Evolutionary conservation across 2,113 vertebrate genomes (phyloP).

Genomic region (Pleuronectes platessa): DNA sequence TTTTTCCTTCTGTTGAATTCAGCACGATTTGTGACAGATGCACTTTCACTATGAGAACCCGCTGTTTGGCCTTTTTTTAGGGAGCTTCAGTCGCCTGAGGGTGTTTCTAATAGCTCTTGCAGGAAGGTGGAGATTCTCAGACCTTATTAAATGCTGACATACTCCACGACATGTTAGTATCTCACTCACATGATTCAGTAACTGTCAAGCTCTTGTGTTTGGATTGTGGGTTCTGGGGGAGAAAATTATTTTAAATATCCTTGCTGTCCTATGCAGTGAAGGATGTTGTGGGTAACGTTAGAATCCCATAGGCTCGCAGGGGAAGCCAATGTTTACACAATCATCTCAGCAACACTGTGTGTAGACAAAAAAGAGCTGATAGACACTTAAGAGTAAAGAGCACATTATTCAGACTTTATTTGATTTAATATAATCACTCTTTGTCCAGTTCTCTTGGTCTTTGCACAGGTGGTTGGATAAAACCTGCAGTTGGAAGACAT

Average conservation of each 20-base stretch:
- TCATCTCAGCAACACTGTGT: too few species aligned
- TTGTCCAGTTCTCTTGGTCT: background rate
- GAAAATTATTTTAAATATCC: background rate
- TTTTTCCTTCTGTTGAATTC: constrained; percentile 4
- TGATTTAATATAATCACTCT: background rate
- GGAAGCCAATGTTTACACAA: too few species aligned
- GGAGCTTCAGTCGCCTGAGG: background rate
- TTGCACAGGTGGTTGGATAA: background rate
- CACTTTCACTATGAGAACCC: background rate
- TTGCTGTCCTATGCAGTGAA: too few species aligned
- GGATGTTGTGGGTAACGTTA: too few species aligned
- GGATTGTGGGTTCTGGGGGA: background rate
- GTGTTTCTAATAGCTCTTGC: constrained; percentile 10
- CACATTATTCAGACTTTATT: background rate
- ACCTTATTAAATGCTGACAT: constrained; percentile 2
- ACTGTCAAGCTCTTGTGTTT: background rate
- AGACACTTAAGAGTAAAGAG: background rate
- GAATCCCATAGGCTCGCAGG: too few species aligned
- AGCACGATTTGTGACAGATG: constrained; percentile 16
- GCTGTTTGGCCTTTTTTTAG: background rate
- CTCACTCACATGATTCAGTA: background rate
- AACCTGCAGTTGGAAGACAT: background rate
- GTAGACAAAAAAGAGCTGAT: too few species aligned
- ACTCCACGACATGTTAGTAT: background rate
- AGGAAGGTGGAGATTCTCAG: background rate